Percentiles rank a stretch among this genome's conserved stretches.
phyloP scores from a whole-genome alignment of 2,113 vertebrate genomes.

The Vimba vimba region DNA sequence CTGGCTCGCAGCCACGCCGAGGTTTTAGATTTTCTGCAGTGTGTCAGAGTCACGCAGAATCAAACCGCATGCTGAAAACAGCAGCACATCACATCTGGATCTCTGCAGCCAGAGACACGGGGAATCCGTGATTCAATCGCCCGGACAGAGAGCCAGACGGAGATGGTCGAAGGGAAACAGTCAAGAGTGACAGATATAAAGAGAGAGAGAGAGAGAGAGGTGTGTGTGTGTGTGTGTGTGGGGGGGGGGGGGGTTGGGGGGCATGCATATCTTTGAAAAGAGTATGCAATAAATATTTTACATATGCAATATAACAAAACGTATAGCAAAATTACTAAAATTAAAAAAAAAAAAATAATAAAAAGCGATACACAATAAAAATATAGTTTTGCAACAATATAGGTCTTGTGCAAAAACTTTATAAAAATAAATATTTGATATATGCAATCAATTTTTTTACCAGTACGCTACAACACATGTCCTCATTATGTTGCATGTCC shows the following conservation, averaged over 20 bases:
- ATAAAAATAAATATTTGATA: too few relatives aligned
- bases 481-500: too few relatives aligned
- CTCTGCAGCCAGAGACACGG: background rate
- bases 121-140: slow-evolving; percentile 7
- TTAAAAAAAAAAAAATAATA: too few relatives aligned
- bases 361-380: too few relatives aligned
- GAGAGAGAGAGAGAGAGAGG: background rate
- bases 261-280: background rate
- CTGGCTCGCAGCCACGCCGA: slow-evolving; percentile 6
- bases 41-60: slow-evolving; percentile 12
- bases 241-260: background rate
- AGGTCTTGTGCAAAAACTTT: too few relatives aligned
- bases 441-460: too few relatives aligned
- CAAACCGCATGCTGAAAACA: slow-evolving; percentile 28
- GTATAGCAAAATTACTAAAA: too few relatives aligned
- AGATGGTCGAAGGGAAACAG: background rate
- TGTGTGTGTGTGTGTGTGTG: too few relatives aligned
- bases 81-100: slow-evolving; percentile 23
- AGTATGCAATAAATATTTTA: background rate
- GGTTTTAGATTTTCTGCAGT: slow-evolving; percentile 36
- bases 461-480: too few relatives aligned
- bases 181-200: background rate
- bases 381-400: too few relatives aligned
- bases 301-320: too few relatives aligned
- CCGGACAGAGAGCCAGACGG: slow-evolving; percentile 3